Percentiles rank a stretch among this genome's conserved stretches.
Conservation (phyloP, 2,113 vertebrate genomes). For the Neopipo cinnamomea region DNA sequence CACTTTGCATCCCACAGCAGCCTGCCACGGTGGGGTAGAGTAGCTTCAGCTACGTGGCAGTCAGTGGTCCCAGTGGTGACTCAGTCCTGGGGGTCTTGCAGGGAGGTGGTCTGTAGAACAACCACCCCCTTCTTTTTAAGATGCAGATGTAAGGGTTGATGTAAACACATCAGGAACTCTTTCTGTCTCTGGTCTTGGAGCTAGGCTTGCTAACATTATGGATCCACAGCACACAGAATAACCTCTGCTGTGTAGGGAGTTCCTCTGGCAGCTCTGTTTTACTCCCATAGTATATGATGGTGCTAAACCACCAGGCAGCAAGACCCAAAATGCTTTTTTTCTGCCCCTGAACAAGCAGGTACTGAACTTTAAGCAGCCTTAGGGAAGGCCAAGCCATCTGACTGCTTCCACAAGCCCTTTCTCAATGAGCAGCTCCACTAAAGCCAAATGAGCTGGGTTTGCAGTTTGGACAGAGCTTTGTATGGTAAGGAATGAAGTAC, state of each 20-base stretch:
- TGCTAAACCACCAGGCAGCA: not conserved
- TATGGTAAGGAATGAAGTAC: not conserved
- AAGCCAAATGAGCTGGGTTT: rapidly evolving
- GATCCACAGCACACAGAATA: not conserved
- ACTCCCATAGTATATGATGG: too few species aligned
- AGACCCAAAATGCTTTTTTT: not conserved
- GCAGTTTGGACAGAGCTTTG: not conserved
- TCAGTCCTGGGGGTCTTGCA: not conserved
- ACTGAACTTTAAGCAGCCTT: not conserved
- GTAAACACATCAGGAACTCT: not conserved
- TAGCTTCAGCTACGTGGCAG: rapidly evolving
- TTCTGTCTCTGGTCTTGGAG: not conserved
- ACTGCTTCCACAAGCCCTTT: not conserved
- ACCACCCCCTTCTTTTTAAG: too few species aligned
- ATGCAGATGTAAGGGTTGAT: not conserved
- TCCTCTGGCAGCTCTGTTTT: not conserved
- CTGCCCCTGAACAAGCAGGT: not conserved
- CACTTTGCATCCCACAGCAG: not conserved
- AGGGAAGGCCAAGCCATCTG: not conserved
- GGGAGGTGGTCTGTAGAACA: not conserved
- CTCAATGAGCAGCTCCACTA: not conserved
- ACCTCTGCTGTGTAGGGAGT: not conserved
- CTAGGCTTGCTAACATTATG: rapidly evolving
- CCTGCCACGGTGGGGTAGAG: rapidly evolving
- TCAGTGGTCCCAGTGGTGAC: not conserved